Base-by-base conservation (phyloP, 2,797 vertebrate species). In the Acrocephalus scirpaceus region DNA sequence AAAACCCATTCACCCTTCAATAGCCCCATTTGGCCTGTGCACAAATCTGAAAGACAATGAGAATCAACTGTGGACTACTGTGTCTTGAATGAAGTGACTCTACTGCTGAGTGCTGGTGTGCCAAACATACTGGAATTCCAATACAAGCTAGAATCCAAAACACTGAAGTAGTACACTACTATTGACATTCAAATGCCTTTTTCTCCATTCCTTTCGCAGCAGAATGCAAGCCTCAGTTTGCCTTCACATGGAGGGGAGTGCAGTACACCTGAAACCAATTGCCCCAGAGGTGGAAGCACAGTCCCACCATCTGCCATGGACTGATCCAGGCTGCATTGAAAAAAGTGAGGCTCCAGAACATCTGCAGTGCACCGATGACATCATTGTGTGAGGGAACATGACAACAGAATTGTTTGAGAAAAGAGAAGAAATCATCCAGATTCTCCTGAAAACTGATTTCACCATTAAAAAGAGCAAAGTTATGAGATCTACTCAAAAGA, bases 221-320 rank as follows among this genome's bases (percentile, higher is more conserved):
- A 34, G 54, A 56, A 15, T 56, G 5, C 54, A 56, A 32, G 20
- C 13, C 19, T 22, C 30, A 56, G 32, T 56, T n/a, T 56, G 6
- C 9, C 6, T 56, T n/a, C 21, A 56, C 9, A 1, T 34, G 21
- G 32, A 22, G 32, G 4, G 21, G 13, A 2, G 1, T 56, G 54
- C 32, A 56, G 20, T 34, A 56, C 32, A 56, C 21, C 54, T 56
- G 32, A 4, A 56, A 22, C 54, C 32, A 5, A 56, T 7, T 56
- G 21, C 19, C 20, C 54, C 13, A 57, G 54, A 4, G 21, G 14
- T 57, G 54, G 32, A 34, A 56, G 9, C n/a, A 34, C 21, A 56
- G 21, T 2, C 21, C n/a, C 2, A 15, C 54, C 14, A 34, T 57
- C 54, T 57, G n/a, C 54, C n/a, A 16, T 16, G 21, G 13, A 23